phyloP scores from a whole-genome alignment of 2,113 vertebrate species.

The Geothlypis trichas region DNA sequence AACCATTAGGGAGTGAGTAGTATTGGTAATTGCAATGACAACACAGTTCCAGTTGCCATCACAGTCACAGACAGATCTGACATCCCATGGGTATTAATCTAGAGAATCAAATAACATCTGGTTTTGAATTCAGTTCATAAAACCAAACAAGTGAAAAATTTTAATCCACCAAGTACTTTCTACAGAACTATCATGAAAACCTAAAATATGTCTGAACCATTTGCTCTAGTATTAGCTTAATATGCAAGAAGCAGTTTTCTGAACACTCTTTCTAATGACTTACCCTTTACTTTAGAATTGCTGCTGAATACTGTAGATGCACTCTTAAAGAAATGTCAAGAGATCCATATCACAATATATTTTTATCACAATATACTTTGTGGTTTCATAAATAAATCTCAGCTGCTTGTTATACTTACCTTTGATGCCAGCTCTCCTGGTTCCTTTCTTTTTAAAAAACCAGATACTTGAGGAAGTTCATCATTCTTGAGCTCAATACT shows the following conservation, averaged over 20 bases:
- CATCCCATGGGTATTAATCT: not conserved
- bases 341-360: too few species aligned
- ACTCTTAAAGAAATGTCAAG: not conserved
- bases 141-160: not conserved
- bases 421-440: conserved; percentile 90
- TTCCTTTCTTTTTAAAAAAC: conserved; percentile 81
- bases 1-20: not conserved
- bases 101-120: not conserved
- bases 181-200: not conserved
- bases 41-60: not conserved
- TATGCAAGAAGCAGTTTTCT: not conserved
- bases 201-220: not conserved
- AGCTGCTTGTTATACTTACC: conserved; percentile 68
- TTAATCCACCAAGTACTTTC: not conserved
- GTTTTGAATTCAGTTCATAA: not conserved
- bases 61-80: not conserved
- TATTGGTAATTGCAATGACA: not conserved
- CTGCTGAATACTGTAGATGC: not conserved
- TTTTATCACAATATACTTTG: not conserved
- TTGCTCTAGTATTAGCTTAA: not conserved
- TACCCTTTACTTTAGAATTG: not conserved
- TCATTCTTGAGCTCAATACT: conserved; percentile 80
- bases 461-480: conserved; percentile 74
- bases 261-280: not conserved
- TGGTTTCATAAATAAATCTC: not conserved